phyloP scores from a whole-genome alignment of 2,113 vertebrate species.

The Romanogobio albipinnatus region DNA sequence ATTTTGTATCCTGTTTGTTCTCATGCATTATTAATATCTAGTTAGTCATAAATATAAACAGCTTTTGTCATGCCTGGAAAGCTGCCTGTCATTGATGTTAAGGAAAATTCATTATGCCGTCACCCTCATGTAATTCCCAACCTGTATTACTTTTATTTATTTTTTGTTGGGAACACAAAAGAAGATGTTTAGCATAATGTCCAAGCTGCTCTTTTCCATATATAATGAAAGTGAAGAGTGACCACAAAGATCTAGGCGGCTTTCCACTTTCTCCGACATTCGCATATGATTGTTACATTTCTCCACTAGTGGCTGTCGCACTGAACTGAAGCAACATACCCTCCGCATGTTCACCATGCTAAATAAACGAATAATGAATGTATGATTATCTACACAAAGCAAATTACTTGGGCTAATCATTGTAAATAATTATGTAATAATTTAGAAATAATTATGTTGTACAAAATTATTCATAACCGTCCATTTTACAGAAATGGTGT shows the following conservation, averaged over 20 bases:
- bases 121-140: neutral
- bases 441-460: too few species aligned
- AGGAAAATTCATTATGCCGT: neutral
- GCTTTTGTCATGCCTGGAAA: neutral
- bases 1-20: conserved; percentile 26
- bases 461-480: neutral
- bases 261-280: neutral
- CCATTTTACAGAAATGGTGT: neutral
- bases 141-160: neutral
- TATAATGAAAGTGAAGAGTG: neutral
- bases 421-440: neutral
- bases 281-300: neutral
- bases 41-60: conserved; percentile 33
- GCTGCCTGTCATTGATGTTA: conserved; percentile 14
- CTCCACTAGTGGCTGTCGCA: neutral
- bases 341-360: neutral
- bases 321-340: neutral
- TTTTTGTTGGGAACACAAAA: neutral
- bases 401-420: neutral
- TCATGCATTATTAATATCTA: conserved; percentile 39
- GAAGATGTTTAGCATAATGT: neutral
- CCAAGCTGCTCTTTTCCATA: neutral
- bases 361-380: neutral
- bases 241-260: too few species aligned
- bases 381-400: neutral